Conservation (phyloP, 1,140 invertebrate species). For the Caenorhabditis brenneri region DNA sequence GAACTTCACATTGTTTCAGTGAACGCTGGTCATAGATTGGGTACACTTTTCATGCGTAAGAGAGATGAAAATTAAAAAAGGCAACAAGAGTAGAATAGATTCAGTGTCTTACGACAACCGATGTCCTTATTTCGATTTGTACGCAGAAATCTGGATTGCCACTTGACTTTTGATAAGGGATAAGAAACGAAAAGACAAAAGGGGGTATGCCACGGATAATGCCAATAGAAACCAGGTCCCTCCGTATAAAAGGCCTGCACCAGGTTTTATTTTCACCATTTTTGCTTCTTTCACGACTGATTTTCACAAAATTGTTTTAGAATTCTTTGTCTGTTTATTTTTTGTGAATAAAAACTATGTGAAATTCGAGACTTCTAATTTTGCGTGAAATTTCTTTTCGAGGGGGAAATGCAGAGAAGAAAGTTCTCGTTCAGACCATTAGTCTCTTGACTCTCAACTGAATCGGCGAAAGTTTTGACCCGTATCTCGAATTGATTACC, state of each 20-base stretch:
- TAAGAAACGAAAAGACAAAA: background rate
- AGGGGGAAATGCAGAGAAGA: background rate
- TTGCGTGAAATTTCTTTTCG: too few relatives aligned
- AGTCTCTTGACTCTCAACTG: background rate
- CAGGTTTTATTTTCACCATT: background rate
- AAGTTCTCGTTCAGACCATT: background rate
- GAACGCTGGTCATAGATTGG: too few relatives aligned
- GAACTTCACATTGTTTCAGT: too few relatives aligned
- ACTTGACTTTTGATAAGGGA: constrained; percentile 20
- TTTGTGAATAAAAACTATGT: too few relatives aligned
- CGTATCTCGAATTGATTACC: constrained; percentile 10
- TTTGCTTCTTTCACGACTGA: background rate
- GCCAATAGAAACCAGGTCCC: background rate
- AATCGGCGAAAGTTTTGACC: background rate
- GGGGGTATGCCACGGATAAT: constrained; percentile 16
- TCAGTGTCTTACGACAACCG: background rate
- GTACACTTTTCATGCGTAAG: background rate
- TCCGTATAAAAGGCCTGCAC: constrained; percentile 18
- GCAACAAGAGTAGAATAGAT: background rate
- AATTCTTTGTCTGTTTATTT: background rate
- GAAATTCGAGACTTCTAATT: too few relatives aligned
- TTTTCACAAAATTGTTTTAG: background rate
- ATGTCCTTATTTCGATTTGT: constrained; percentile 23
- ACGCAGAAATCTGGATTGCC: constrained; percentile 19
- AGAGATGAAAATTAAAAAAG: background rate